Evolutionary conservation across 2,888 invertebrate genomes (phyloP), one percentile per base, ranked within the genome.

Genomic region (Exephanes ischioxanthus): DNA sequence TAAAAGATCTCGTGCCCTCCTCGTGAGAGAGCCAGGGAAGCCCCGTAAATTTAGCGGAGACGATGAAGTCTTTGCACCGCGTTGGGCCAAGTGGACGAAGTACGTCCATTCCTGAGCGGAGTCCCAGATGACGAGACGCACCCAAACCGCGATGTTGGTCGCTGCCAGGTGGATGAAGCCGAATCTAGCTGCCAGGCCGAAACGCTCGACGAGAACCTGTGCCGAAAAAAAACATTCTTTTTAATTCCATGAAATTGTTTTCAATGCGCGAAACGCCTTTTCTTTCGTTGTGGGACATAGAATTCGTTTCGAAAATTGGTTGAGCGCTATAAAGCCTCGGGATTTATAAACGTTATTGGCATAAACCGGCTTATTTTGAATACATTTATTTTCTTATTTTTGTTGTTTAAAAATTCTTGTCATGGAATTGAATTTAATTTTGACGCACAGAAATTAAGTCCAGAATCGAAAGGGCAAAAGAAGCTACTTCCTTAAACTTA

Each of bases 91-190:
- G 83, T 95, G 94, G 3, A 95, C 94, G 79, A 94, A 94, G 85
- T 94, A 94, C 0, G 95, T 94, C 95, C 95, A 95, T 87, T 95
- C 95, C 75, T 94, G 94, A 2, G 95, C 95, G 16, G 95, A 94
- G 85, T 95, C 95, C 95, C 95, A 95, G 63, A 95, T 94, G 9
- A 95, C 94, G 37, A 95, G 92, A 33, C 95, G 94, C 19, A 94
- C 92, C 95, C 95, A 95, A 41, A 95, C 93, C 0, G 95, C 95
- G 45, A 95, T 90, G 89, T 95, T 95, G 2, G 95, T 95, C 5
- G 95, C 95, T 7, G 95, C 94, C 55, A 95, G 90, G 87, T 95
- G 95, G 90, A 95, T 95, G 89, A 95, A 95, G 6, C 95, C 95
- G 83, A 95, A 95, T 86, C 95, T 92, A 1, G 95, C 95, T 9